Evolutionary conservation across 2,113 vertebrate species (phyloP).

Genomic region (Muntiacus muntjak): DNA sequence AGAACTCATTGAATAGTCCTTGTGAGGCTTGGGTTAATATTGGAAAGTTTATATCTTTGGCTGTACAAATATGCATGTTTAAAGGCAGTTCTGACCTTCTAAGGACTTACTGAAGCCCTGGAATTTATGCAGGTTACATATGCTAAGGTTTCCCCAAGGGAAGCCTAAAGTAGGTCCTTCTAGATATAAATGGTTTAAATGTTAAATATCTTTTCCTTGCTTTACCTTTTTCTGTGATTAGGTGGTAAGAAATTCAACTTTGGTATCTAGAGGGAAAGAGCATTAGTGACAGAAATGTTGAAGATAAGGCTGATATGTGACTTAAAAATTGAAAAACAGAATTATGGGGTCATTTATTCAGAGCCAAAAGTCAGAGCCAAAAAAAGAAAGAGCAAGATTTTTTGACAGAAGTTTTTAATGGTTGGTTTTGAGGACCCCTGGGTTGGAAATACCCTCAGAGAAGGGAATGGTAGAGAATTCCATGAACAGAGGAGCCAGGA

Average conservation of each 20-base stretch:
- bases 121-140: neutral
- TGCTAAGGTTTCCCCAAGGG: neutral
- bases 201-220: neutral
- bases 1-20: neutral
- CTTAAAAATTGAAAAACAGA: neutral
- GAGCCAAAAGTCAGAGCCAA: neutral
- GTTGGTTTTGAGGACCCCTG: neutral
- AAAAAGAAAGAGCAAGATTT: neutral
- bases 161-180: neutral
- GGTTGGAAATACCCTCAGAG: neutral
- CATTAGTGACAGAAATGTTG: neutral
- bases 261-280: neutral
- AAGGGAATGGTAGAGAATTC: neutral
- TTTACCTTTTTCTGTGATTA: neutral
- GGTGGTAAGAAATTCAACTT: neutral
- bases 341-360: neutral
- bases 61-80: neutral
- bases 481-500: neutral
- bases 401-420: neutral
- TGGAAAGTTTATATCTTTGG: neutral
- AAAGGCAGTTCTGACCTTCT: neutral
- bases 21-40: neutral
- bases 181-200: neutral
- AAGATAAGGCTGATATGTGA: neutral
- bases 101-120: neutral